phyloP scores from a whole-genome alignment of 1,140 invertebrate species.

The Cydia splendana region DNA sequence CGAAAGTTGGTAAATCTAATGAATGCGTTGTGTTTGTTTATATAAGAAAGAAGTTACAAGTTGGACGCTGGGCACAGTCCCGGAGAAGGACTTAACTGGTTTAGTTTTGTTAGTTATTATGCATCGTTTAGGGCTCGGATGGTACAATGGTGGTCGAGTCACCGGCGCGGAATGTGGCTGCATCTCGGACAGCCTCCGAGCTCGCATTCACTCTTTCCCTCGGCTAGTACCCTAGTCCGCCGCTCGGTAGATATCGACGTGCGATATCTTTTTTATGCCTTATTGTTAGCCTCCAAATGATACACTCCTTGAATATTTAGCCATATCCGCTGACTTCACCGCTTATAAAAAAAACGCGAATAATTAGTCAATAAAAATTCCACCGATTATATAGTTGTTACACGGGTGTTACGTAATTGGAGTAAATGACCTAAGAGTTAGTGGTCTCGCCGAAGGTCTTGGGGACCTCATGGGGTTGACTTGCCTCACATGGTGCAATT shows the following conservation, averaged over 20 bases:
- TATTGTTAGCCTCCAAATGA: conserved; percentile 75
- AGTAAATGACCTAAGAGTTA: conserved; percentile 75
- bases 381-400: conserved; percentile 75
- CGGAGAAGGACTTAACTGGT: conserved; percentile 10
- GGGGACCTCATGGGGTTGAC: conserved; percentile 60
- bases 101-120: neutral
- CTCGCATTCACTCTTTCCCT: conserved; percentile 18
- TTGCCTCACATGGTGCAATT: conserved; percentile 37
- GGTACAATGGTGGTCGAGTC: conserved; percentile 59
- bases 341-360: conserved; percentile 75
- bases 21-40: conserved; percentile 46
- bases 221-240: conserved; percentile 16
- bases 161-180: conserved; percentile 68
- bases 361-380: conserved; percentile 80
- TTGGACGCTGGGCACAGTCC: neutral
- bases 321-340: conserved; percentile 77
- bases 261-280: conserved; percentile 73
- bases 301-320: conserved; percentile 78
- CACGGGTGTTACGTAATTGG: conserved; percentile 77
- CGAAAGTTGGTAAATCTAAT: conserved; percentile 55
- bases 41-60: conserved; percentile 51
- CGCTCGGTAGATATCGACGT: conserved; percentile 60
- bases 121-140: neutral
- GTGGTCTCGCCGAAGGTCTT: conserved; percentile 65
- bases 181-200: conserved; percentile 52